phyloP scores from a whole-genome alignment of 2,113 vertebrate genomes.

The Sterna hirundo region DNA sequence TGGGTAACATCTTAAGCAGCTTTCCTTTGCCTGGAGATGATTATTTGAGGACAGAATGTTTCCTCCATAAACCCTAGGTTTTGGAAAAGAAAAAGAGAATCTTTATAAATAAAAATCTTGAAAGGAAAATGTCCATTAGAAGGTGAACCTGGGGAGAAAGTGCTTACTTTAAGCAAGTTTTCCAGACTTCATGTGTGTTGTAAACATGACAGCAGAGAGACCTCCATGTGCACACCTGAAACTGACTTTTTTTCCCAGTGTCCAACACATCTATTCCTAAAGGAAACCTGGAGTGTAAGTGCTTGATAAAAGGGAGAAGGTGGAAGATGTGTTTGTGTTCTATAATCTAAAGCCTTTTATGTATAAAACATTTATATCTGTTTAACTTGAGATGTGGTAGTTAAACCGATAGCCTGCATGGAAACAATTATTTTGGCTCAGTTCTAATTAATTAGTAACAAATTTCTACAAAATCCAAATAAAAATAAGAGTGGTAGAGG shows the following conservation, averaged over 20 bases:
- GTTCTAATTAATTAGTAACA: background rate
- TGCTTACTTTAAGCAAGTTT: background rate
- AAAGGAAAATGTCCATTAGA: background rate
- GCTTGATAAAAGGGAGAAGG: background rate
- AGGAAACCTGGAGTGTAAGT: background rate
- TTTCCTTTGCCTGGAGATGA: background rate
- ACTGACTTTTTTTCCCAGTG: background rate
- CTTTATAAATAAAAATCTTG: background rate
- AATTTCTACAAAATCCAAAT: background rate
- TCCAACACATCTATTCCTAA: background rate
- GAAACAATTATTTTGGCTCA: slow-evolving; percentile 1
- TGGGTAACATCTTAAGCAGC: background rate
- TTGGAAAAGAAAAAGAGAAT: background rate
- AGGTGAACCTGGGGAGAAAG: background rate
- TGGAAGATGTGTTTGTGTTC: background rate
- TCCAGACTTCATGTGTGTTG: background rate
- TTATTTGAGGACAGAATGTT: slow-evolving; percentile 12
- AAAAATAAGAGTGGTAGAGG: background rate
- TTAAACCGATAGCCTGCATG: background rate
- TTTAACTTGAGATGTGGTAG: background rate
- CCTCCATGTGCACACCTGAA: background rate
- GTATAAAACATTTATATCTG: background rate
- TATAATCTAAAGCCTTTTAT: background rate
- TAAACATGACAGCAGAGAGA: background rate
- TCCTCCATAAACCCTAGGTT: background rate